A percentile compares a stretch with the other conserved stretches of the same genome.
phyloP scores from a whole-genome alignment of 37 sponge, comb jelly and placozoan genomes.

The Beroe forskalii region DNA sequence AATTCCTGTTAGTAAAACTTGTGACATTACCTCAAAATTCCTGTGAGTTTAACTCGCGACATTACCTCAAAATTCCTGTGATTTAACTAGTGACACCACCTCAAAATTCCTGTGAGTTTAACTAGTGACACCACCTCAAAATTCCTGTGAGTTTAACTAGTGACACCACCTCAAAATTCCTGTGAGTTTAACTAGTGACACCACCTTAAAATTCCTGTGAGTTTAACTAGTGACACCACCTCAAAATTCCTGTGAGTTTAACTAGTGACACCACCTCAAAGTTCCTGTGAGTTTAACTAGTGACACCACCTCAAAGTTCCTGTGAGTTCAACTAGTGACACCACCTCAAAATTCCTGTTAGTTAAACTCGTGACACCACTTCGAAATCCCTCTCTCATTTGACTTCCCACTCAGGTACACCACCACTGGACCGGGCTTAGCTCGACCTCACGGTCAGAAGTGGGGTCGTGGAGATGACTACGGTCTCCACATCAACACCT shows the following conservation, averaged over 20 bases:
- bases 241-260: conserved; percentile 12
- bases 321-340: neutral
- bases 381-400: neutral
- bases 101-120: conserved; percentile 12
- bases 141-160: neutral
- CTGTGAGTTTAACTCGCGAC: neutral
- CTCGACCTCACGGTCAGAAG: conserved; percentile 5
- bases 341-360: conserved; percentile 13
- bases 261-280: neutral
- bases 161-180: neutral
- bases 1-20: neutral
- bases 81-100: neutral
- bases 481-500: neutral
- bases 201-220: conserved; percentile 10
- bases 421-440: neutral
- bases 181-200: neutral
- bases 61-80: conserved; percentile 14
- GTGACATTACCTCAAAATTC: neutral
- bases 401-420: neutral
- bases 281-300: neutral
- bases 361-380: neutral
- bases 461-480: conserved; percentile 58
- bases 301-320: no score
- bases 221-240: neutral
- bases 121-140: neutral